These are phyloP conservation scores for Microchirus variegatus DNA, from an alignment of 2,797 vertebrate genomes.

Conservation along the genomic window DNA sequence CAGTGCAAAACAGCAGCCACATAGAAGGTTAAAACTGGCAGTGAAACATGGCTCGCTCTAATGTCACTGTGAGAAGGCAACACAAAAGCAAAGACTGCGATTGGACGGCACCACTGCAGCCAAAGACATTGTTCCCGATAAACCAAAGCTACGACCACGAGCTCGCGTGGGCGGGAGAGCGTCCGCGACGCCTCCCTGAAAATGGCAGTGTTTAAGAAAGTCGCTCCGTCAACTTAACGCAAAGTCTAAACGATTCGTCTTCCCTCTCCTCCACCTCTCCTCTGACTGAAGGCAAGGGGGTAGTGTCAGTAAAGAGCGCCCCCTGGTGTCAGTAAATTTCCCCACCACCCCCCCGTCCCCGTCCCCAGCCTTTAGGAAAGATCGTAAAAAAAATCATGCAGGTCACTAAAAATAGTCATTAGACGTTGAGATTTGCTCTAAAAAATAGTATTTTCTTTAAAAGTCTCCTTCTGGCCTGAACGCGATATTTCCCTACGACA, in stretches of 20 bases:
- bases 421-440: constrained; percentile 67
- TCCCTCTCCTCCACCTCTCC: constrained; percentile 49
- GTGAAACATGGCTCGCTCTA: constrained; percentile 86
- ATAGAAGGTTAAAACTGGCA: constrained; percentile 81
- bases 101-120: constrained; percentile 74
- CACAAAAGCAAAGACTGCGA: constrained; percentile 80
- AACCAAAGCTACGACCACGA: constrained; percentile 81
- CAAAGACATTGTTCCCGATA: constrained; percentile 78
- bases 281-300: constrained; percentile 82
- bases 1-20: constrained; percentile 86
- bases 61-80: constrained; percentile 86
- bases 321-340: constrained; percentile 72
- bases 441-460: constrained; percentile 79
- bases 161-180: constrained; percentile 77
- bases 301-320: constrained; percentile 65
- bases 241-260: constrained; percentile 43
- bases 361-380: constrained; percentile 73
- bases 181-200: constrained; percentile 73
- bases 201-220: constrained; percentile 86
- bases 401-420: constrained; percentile 78
- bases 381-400: constrained; percentile 84
- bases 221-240: constrained; percentile 65
- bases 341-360: constrained; percentile 30
- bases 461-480: constrained; percentile 60
- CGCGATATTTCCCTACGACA: constrained; percentile 48